Evolutionary conservation across 1,140 invertebrate species (phyloP).

Genomic region (Drosophila bifasciata): DNA sequence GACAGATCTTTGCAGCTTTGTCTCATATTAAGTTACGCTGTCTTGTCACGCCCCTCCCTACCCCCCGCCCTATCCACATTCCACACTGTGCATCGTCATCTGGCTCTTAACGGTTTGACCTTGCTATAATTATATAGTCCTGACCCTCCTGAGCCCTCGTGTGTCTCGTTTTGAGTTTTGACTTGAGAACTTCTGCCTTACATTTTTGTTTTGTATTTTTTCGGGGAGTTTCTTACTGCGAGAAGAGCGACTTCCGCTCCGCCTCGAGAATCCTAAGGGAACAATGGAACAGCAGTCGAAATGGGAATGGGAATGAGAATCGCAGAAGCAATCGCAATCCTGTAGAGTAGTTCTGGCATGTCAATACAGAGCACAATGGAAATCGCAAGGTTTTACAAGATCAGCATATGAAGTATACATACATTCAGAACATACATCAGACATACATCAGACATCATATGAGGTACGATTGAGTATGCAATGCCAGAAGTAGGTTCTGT

Average conservation of each 20-base stretch:
- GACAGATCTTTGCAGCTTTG: slow-evolving; percentile 63
- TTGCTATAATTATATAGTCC: slow-evolving; percentile 77
- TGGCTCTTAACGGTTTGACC: slow-evolving; percentile 57
- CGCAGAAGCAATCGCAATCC: slow-evolving; percentile 9
- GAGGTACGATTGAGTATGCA: background rate
- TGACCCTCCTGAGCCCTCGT: slow-evolving; percentile 38
- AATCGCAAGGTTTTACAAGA: slow-evolving; percentile 69
- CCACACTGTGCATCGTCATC: slow-evolving; percentile 22
- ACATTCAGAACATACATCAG: no score
- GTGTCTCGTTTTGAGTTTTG: slow-evolving; percentile 40
- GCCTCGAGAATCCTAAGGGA: slow-evolving; percentile 27
- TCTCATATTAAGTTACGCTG: slow-evolving; percentile 68
- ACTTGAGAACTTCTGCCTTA: slow-evolving; percentile 46
- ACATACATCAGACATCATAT: no score
- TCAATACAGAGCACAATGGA: slow-evolving; percentile 66
- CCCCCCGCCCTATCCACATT: no score
- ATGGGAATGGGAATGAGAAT: slow-evolving; percentile 24
- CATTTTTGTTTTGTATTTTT: background rate
- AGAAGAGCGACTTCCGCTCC: slow-evolving; percentile 59
- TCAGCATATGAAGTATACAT: slow-evolving; percentile 57
- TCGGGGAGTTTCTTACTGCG: slow-evolving; percentile 21
- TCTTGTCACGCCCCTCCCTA: slow-evolving; percentile 46
- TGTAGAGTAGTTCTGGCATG: slow-evolving; percentile 50
- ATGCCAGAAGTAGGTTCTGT: slow-evolving; percentile 1
- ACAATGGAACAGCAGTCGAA: slow-evolving; percentile 57